phyloP scores from a whole-genome alignment of 2,888 invertebrate species.

The Hydroisotoma schaefferi region DNA sequence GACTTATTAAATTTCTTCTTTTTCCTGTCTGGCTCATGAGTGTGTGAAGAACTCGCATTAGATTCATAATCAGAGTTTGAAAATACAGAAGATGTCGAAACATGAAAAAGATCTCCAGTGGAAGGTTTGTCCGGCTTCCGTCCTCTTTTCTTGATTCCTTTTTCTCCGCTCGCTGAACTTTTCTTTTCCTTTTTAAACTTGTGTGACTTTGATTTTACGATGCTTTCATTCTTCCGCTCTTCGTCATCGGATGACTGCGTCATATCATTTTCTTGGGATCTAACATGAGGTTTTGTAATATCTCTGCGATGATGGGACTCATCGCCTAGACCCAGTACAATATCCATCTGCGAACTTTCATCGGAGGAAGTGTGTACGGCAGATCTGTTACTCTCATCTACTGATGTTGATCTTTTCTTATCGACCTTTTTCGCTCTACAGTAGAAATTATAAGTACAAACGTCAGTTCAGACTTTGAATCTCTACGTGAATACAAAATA shows the following conservation, averaged over 20 bases:
- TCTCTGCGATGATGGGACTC: conserved; percentile 7
- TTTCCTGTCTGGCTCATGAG: conserved; percentile 34
- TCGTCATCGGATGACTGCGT: conserved; percentile 40
- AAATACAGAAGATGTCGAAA: conserved; percentile 35
- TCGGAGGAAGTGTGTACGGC: conserved; percentile 61
- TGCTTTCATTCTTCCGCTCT: conserved; percentile 54
- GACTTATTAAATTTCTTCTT: conserved; percentile 40
- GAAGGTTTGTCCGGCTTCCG: conserved; percentile 25
- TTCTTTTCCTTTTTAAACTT: conserved; percentile 22
- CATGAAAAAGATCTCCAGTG: conserved; percentile 18
- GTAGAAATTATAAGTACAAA: not conserved
- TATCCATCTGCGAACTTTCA: conserved; percentile 50
- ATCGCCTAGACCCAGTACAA: conserved; percentile 16
- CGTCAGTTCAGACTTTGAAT: not conserved
- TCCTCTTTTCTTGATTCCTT: conserved; percentile 50
- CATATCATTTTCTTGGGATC: not conserved
- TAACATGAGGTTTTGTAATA: not conserved
- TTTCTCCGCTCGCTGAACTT: conserved; percentile 15
- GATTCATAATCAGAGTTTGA: conserved; percentile 46
- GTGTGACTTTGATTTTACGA: conserved; percentile 28
- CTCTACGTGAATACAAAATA: not conserved
- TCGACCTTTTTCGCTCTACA: conserved; percentile 76
- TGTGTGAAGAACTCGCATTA: conserved; percentile 30
- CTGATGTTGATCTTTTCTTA: conserved; percentile 82
- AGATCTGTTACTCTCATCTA: conserved; percentile 65